phyloP scores from a whole-genome alignment of 2,113 vertebrate genomes.

The Delphinus delphis region DNA sequence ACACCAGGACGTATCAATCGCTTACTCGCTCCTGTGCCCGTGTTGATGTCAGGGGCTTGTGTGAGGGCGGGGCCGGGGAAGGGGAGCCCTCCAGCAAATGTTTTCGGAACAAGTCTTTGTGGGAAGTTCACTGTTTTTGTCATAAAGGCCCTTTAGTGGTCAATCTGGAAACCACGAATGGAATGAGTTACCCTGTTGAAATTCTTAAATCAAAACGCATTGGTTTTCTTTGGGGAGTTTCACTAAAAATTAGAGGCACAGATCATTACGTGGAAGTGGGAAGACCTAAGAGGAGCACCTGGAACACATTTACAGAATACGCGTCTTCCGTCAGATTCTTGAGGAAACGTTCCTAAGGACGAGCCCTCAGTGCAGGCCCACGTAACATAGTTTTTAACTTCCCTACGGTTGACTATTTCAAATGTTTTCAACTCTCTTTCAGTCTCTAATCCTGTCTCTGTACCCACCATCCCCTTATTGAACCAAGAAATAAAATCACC shows the following conservation, averaged over 20 bases:
- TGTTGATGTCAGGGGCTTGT: not conserved
- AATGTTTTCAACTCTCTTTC: not conserved
- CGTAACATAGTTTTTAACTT: not conserved
- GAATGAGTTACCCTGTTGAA: conserved; percentile 48
- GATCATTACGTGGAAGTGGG: not conserved
- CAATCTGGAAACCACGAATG: conserved; percentile 29
- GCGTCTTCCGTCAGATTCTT: not conserved
- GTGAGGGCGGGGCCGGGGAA: rapidly evolving
- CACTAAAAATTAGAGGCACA: not conserved
- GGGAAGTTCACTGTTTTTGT: conserved; percentile 20
- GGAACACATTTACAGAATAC: not conserved
- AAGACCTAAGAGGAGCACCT: not conserved
- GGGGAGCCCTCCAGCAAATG: not conserved
- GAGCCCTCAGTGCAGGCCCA: rapidly evolving
- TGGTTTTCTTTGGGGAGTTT: conserved; percentile 3
- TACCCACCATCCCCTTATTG: not conserved
- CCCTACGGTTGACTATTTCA: not conserved
- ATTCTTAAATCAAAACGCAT: not conserved
- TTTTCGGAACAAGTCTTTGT: conserved; percentile 3
- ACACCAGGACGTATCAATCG: rapidly evolving
- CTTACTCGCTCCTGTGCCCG: not conserved
- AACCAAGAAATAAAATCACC: not conserved
- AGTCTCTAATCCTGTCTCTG: not conserved
- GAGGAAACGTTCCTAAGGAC: not conserved
- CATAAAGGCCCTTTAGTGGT: conserved; percentile 5